Base-by-base conservation (phyloP, 2,113 vertebrate species). In the Saccopteryx bilineata region DNA sequence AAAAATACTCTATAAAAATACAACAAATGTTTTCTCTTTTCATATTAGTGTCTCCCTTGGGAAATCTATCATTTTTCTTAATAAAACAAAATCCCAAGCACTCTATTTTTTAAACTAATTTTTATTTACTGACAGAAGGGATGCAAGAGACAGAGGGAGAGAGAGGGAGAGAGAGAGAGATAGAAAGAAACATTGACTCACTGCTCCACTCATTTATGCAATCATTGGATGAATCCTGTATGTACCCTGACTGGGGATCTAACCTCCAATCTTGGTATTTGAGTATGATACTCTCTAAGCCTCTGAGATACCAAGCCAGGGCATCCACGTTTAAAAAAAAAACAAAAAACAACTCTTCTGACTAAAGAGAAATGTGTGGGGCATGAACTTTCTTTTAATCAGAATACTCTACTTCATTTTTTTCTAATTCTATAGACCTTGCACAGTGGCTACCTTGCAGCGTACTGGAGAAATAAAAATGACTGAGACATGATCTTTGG, bases 1-100 rank as follows among this genome's bases (percentile, higher is more conserved):
- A 91, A 84, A 93, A 50, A 80, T 58, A 87, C 78, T 86, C 26
- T 65, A 71, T 39, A 83, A 94, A 76, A 15, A 83, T 48, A 85
- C 0, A 58, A 13, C 11, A 80, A 69, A 65, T 56, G 0, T 24
- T 68, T 74, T 31, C 39, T 80, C 26, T 87, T 94, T 85, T 72
- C 60, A 1, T 28, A 39, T 5, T 75, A 48, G 8, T 23, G 12
- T 15, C 15, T 68, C n/a, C 48, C 17, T 31, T 93, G 46, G 92
- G 15, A 79, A 75, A 82, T 48, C 28, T 2, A 69, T 50, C 69
- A 24, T 95, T 95, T 89, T 24, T 56, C 13, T 66, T 65, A 86
- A 56, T 71, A 95, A 39, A 48, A 74, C 7, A 88, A 83, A 75
- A 28, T 5, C 89, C 28, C 4, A 83, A 26, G 8, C 4, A 92